Evolutionary conservation across 1,140 invertebrate genomes (phyloP).

Genomic region (Amyelois transitella): DNA sequence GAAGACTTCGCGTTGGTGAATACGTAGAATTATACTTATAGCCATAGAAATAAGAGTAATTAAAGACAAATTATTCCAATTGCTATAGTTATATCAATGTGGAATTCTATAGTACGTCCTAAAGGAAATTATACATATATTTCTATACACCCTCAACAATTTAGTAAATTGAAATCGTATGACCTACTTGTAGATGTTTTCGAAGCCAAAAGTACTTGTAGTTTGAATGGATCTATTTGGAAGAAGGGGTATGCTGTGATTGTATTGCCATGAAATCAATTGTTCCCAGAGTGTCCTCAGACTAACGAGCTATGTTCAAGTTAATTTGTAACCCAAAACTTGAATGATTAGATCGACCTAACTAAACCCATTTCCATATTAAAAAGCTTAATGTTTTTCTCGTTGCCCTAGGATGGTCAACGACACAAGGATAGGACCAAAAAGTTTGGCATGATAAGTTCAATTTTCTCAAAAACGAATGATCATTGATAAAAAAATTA

Average conservation of each 20-base stretch:
- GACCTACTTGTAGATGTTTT: background rate
- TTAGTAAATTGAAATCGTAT: background rate
- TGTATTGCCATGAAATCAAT: background rate
- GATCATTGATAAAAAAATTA: no score
- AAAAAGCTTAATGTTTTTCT: no score
- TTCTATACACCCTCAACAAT: background rate
- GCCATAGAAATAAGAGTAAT: no score
- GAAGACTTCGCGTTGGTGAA: no score
- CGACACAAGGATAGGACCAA: no score
- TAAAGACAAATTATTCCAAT: background rate
- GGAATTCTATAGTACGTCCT: background rate
- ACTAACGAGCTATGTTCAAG: background rate
- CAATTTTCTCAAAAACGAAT: no score
- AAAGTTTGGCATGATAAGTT: no score
- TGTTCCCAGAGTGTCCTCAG: background rate
- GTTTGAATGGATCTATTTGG: background rate
- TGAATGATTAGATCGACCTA: background rate
- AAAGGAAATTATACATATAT: background rate
- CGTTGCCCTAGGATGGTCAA: no score
- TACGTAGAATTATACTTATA: no score
- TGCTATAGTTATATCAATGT: background rate
- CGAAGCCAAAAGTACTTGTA: background rate
- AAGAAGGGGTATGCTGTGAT: background rate
- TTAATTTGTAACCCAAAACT: background rate
- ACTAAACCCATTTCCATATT: no score